Conservation (phyloP, 2,797 vertebrate species). For the Peromyscus melanophrys region DNA sequence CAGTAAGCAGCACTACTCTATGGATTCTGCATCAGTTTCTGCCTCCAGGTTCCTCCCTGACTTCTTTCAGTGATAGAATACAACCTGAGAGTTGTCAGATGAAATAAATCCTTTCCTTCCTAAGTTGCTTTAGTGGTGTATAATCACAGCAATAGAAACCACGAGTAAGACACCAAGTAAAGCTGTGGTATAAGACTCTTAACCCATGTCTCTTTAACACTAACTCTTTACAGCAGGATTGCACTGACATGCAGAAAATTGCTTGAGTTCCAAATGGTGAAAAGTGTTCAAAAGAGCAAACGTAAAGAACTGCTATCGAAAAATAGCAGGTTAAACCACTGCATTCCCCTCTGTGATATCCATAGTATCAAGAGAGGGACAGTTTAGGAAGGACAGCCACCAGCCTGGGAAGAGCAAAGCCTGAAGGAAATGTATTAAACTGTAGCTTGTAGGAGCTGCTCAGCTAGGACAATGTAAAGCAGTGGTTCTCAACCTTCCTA, state of each 20-base stretch:
- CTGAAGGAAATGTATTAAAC: constrained; percentile 5
- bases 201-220: background rate
- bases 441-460: background rate
- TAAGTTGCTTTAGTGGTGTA: background rate
- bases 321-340: background rate
- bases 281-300: constrained; percentile 5
- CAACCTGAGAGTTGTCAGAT: background rate
- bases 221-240: background rate
- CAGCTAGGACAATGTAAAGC: background rate
- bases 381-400: background rate
- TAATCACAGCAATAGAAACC: background rate
- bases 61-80: background rate
- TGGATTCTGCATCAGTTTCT: background rate
- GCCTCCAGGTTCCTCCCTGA: background rate
- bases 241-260: background rate
- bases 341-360: background rate
- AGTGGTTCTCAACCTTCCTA: background rate
- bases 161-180: background rate
- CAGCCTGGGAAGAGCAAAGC: background rate
- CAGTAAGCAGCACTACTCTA: background rate
- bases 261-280: background rate
- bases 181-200: background rate
- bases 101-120: background rate
- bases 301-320: background rate
- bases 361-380: background rate